A percentile compares a stretch with the other conserved stretches of the same genome.
phyloP scores from a whole-genome alignment of 2,797 vertebrate species.

The Sebastolobus alascanus region DNA sequence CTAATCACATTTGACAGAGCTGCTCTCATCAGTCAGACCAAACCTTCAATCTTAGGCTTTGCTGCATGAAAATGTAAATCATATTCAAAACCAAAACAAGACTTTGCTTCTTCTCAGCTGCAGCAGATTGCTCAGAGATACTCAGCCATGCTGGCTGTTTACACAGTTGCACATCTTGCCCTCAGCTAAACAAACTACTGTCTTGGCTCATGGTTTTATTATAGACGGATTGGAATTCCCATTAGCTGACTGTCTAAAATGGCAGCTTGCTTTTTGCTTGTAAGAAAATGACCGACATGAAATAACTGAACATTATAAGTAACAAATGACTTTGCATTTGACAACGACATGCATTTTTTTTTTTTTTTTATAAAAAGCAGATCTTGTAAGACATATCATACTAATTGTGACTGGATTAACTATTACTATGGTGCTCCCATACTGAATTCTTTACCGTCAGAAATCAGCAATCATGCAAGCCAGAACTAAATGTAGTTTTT shows the following conservation, averaged over 20 bases:
- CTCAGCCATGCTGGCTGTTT: neutral
- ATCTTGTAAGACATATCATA: neutral
- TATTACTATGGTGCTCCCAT: neutral
- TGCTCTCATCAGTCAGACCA: neutral
- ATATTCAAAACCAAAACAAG: neutral
- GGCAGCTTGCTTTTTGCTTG: neutral
- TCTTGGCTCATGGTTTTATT: constrained; percentile 30
- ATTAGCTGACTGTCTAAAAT: constrained; percentile 18
- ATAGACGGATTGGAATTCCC: constrained; percentile 20
- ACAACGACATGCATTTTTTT: neutral
- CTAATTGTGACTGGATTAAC: constrained; percentile 2
- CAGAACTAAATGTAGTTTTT: neutral
- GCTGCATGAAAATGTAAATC: neutral
- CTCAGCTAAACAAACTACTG: constrained; percentile 26
- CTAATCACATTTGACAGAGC: neutral
- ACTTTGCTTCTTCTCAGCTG: neutral
- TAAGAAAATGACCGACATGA: neutral
- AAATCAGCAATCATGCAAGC: neutral
- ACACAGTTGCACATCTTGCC: constrained; percentile 14
- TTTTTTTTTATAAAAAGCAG: neutral
- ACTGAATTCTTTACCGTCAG: neutral
- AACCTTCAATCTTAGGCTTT: neutral
- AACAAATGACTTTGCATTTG: neutral
- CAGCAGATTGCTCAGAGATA: constrained; percentile 10
- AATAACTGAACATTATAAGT: neutral